Evolutionary conservation across 2,888 invertebrate species (phyloP).

Genomic region (Eutolmus rufibarbis): DNA sequence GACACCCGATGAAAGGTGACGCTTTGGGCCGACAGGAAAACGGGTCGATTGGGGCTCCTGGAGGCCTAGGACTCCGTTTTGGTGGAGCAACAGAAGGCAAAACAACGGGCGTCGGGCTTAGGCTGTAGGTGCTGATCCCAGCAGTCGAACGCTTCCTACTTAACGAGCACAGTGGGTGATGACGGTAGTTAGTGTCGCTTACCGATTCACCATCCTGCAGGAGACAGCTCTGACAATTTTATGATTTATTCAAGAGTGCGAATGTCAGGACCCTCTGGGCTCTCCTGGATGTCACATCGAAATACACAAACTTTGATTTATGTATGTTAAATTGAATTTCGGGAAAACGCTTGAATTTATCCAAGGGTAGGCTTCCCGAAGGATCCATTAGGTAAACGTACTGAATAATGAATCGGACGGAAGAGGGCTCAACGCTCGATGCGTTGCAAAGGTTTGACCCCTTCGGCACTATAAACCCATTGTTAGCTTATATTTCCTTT

Average conservation of each 20-base stretch:
- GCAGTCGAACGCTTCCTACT: not conserved
- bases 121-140: not conserved
- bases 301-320: not conserved
- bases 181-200: not conserved
- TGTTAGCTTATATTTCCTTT: not conserved
- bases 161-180: not conserved
- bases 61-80: not conserved
- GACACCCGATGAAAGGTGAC: not conserved
- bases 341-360: not conserved
- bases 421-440: not conserved
- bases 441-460: not conserved
- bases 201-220: not conserved
- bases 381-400: not conserved
- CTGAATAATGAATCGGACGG: not conserved
- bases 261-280: not conserved
- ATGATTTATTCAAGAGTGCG: constrained; percentile 8
- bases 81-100: not conserved
- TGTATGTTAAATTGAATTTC: not conserved
- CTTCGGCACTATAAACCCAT: not conserved
- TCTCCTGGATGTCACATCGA: not conserved
- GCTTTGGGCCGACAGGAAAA: not conserved
- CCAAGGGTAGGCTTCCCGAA: not conserved
- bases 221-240: constrained; percentile 19
- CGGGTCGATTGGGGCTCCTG: not conserved
- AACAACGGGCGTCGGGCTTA: not conserved